Evolutionary conservation across 2,113 vertebrate genomes (phyloP).

Genomic region (Falcunculus frontatus): DNA sequence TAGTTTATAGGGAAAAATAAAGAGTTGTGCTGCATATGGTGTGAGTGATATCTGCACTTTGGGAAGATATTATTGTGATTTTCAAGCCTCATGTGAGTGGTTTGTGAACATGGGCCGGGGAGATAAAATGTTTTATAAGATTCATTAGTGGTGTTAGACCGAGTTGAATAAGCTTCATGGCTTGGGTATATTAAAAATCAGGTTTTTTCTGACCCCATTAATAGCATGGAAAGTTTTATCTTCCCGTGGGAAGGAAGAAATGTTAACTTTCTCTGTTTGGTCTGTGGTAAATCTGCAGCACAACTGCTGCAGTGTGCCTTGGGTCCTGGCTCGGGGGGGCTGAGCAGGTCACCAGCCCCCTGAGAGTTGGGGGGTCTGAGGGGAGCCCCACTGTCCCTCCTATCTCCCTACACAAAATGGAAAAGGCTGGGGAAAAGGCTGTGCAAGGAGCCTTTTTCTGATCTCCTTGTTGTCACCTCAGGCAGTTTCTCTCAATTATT

Average conservation of each 20-base stretch:
- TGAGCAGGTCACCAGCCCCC: neutral
- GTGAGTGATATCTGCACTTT: constrained; percentile 75
- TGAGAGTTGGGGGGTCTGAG: accelerated
- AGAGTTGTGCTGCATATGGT: constrained; percentile 71
- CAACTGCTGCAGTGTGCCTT: neutral
- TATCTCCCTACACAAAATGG: neutral
- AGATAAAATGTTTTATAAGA: constrained; percentile 88
- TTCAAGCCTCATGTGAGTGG: constrained; percentile 83
- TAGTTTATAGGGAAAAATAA: constrained; percentile 84
- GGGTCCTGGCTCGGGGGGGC: neutral
- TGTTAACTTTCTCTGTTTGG: neutral
- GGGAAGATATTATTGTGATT: constrained; percentile 86
- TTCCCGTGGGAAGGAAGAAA: constrained; percentile 16
- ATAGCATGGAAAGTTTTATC: constrained; percentile 41
- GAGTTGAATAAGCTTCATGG: constrained; percentile 75
- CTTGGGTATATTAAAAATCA: constrained; percentile 64
- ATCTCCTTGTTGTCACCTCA: neutral
- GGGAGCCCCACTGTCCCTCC: neutral
- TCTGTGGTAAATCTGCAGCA: neutral
- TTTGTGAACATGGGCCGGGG: constrained; percentile 76
- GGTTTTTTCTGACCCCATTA: constrained; percentile 39
- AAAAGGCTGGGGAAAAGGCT: neutral
- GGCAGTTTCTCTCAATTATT: neutral
- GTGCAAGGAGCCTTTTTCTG: neutral
- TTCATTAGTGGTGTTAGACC: constrained; percentile 88